Evolutionary conservation across 2,888 invertebrate species (phyloP).

Genomic region (Ichneumoninae sp.): DNA sequence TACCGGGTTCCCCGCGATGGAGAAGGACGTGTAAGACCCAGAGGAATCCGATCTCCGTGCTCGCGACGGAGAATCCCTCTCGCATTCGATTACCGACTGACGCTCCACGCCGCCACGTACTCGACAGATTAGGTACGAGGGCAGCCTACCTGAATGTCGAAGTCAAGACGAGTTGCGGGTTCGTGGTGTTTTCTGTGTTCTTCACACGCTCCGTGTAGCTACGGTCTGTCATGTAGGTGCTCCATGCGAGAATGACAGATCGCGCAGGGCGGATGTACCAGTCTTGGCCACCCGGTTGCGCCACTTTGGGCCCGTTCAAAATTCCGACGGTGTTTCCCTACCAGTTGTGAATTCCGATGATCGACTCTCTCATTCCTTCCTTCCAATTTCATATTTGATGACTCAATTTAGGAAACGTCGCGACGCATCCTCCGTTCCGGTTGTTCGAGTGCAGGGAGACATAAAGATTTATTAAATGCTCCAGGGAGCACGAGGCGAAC

Average conservation of each 20-base stretch:
- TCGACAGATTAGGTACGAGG: constrained; percentile 51
- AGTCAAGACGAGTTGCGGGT: constrained; percentile 9
- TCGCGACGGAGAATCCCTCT: neutral
- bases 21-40: constrained; percentile 49
- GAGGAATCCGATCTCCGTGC: constrained; percentile 59
- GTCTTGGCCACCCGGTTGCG: neutral
- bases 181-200: neutral
- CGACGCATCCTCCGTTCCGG: neutral
- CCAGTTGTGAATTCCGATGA: neutral
- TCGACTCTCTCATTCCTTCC: neutral
- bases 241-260: neutral
- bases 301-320: neutral
- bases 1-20: constrained; percentile 1
- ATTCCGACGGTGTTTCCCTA: neutral
- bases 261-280: neutral
- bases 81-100: constrained; percentile 16
- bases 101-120: constrained; percentile 40
- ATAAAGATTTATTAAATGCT: constrained; percentile 29
- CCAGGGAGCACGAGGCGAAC: constrained; percentile 13
- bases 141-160: constrained; percentile 22
- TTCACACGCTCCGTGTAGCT: neutral
- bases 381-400: neutral
- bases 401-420: neutral
- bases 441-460: neutral
- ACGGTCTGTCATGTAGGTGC: neutral